Base-by-base conservation (phyloP, 1,140 invertebrate genomes). In the Trissolcus basalis region DNA sequence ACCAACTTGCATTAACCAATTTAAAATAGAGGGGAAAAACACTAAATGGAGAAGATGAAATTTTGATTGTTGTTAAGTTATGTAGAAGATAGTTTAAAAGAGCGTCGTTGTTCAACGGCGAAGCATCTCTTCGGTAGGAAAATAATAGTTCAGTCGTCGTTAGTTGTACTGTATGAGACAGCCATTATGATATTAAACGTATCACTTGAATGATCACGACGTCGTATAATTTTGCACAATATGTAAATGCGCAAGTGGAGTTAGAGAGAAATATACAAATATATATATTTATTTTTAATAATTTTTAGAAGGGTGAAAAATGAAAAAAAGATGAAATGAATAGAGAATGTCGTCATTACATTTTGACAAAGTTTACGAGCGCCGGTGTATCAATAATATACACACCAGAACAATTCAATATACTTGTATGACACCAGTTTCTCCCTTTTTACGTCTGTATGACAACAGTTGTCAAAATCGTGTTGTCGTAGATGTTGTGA, bases 181-280 rank as follows among this genome's bases (percentile, higher is more conserved):
- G 53, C 56, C 36, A 61, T 60, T 51, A 61, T 44, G 44, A 49
- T 58, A 56, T 65, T 35, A 75, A 65, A 76, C 33, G 54, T 14
- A 72, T 72, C 69, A 64, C 51, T 53, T 19, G 59, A 14, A 64
- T 71, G 54, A 60, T 65, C 60, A 65, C 50, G 58, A 63, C 55
- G 61, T 70, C 73, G 65, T 73, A 78, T 78, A 81, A 71, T 80
- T 81, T 74, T 81, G 81, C 81, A 81, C 81, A 82, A 82, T 80
- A 65, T 71, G 75, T 81, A 73, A 68, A 83, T 80, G 76, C 79
- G 79, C 79, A 77, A 74, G 78, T 65, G 59, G 35, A 75, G 67
- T 71, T 64, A 79, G 67, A 75, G 67, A 74, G 61, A 77, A 70
- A 27, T 27, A 27, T 27, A 27, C 6, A 27, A 1, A n/a, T n/a